Percentiles rank a stretch among this genome's conserved stretches.
These are phyloP conservation scores for Propithecus deckenii DNA, from an alignment of 2,797 vertebrate genomes.

Conservation along the genomic window DNA sequence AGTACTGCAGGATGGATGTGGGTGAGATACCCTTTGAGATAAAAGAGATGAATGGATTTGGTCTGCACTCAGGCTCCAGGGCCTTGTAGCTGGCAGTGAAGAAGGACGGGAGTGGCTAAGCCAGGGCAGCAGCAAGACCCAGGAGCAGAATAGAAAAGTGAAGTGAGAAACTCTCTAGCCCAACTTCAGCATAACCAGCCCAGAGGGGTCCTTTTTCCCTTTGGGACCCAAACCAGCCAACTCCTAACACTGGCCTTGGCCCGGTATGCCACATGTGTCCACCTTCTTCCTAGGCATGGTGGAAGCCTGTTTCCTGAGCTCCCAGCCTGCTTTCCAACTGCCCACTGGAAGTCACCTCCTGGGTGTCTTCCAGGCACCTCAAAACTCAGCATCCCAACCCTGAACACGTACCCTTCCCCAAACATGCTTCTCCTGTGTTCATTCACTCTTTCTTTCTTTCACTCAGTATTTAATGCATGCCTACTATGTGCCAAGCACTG, in stretches of 20 bases:
- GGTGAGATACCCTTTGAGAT: background rate
- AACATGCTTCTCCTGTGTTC: background rate
- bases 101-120: background rate
- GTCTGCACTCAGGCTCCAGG: background rate
- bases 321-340: background rate
- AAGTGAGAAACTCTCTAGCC: background rate
- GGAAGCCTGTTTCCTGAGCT: background rate
- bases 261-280: rapidly evolving
- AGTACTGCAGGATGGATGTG: background rate
- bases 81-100: background rate
- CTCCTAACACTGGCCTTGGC: background rate
- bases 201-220: background rate
- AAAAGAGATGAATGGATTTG: background rate
- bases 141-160: background rate
- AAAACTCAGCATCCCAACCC: background rate
- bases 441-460: background rate
- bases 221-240: background rate
- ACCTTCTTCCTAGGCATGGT: background rate
- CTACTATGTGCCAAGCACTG: background rate
- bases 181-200: background rate
- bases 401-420: background rate
- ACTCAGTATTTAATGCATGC: background rate
- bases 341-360: background rate
- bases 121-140: background rate
- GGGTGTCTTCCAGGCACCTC: background rate